phyloP scores from a whole-genome alignment of 2,797 vertebrate genomes.

The Kryptopterus vitreolus region DNA sequence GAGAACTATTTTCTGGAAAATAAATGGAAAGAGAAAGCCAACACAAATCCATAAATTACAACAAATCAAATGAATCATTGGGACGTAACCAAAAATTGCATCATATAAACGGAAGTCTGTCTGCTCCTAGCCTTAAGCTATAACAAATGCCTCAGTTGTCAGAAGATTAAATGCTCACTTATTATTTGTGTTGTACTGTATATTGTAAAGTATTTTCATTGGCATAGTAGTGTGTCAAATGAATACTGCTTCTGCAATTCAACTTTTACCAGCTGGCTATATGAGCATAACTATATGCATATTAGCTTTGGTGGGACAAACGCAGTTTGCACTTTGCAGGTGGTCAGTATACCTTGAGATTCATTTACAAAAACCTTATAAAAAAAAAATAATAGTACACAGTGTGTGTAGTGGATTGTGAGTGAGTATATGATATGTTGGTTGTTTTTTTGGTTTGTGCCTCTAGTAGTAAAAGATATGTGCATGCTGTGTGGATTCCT shows the following conservation, averaged over 20 bases:
- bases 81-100: not conserved
- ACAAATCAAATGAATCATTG: not conserved
- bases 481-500: constrained; percentile 15
- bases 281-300: not conserved
- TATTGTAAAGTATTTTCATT: not conserved
- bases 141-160: too few species aligned
- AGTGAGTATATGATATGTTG: too few species aligned
- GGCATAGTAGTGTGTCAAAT: not conserved
- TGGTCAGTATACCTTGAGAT: not conserved
- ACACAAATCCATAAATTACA: not conserved
- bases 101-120: too few species aligned
- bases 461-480: too few species aligned
- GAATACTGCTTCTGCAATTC: not conserved
- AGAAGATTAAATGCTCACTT: too few species aligned
- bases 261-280: not conserved
- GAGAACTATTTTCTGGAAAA: not conserved
- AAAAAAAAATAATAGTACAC: too few species aligned
- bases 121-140: too few species aligned
- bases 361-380: not conserved
- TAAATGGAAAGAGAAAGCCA: not conserved
- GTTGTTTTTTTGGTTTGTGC: too few species aligned
- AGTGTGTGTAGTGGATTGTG: too few species aligned
- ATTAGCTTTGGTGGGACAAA: not conserved
- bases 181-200: too few species aligned
- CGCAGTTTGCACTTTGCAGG: not conserved